These are phyloP conservation scores for Colius striatus DNA, from an alignment of 2,113 vertebrate genomes.

Conservation along the genomic window DNA sequence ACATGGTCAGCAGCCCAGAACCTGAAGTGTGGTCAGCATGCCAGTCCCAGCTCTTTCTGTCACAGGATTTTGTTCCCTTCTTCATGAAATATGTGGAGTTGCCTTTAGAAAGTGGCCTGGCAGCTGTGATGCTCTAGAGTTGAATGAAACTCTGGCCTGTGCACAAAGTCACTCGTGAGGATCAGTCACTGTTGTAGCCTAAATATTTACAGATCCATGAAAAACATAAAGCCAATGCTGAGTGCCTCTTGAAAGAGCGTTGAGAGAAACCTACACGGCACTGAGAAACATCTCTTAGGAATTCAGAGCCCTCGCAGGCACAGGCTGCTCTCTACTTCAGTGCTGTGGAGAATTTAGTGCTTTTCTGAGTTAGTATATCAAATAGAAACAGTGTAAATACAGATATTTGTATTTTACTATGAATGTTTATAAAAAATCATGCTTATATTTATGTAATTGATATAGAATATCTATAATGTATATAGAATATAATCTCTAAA, in stretches of 20 bases:
- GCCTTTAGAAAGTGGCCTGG: neutral
- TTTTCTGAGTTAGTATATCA: neutral
- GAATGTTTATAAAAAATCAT: neutral
- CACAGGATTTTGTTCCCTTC: neutral
- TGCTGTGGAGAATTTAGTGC: neutral
- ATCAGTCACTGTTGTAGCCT: slow-evolving; percentile 38
- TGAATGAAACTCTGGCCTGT: neutral
- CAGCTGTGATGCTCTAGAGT: neutral
- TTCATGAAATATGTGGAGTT: neutral
- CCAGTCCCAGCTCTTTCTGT: neutral
- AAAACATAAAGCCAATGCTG: slow-evolving; percentile 45
- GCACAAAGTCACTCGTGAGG: slow-evolving; percentile 26
- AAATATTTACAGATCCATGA: slow-evolving; percentile 56
- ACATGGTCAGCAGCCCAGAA: neutral
- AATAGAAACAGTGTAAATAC: neutral
- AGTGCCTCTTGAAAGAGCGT: neutral
- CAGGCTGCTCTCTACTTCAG: neutral
- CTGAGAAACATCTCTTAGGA: neutral
- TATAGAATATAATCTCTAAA: neutral
- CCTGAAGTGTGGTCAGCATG: fast-evolving
- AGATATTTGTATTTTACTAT: neutral
- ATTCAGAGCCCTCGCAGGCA: neutral
- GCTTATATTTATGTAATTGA: neutral
- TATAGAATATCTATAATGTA: neutral
- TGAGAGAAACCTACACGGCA: neutral